Evolutionary conservation across 2,797 vertebrate species (phyloP).

Genomic region (Acrossocheilus fasciatus): DNA sequence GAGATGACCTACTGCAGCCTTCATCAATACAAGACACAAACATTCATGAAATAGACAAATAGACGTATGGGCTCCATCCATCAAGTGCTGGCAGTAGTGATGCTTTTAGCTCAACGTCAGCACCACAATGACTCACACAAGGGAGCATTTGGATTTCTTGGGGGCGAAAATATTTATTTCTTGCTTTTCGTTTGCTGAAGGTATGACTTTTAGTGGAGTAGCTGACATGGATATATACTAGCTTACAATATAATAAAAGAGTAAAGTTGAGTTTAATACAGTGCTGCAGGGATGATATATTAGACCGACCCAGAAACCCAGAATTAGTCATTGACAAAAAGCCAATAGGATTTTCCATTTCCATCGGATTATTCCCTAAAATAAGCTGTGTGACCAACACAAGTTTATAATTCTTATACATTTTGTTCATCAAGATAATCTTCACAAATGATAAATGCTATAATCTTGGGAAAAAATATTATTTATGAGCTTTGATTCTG

Average conservation of each 20-base stretch:
- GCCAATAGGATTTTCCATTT: neutral
- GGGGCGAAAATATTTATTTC: neutral
- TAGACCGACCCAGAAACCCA: neutral
- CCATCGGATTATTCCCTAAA: neutral
- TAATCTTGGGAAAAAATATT: neutral
- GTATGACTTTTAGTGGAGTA: constrained; percentile 12
- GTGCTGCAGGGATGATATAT: neutral
- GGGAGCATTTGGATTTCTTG: neutral
- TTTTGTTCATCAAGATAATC: constrained; percentile 5
- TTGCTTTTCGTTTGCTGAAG: constrained; percentile 9
- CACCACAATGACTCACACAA: neutral
- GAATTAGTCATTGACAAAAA: neutral
- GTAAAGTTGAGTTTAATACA: neutral
- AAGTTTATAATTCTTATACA: too few relatives aligned
- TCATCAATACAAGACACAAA: constrained; percentile 29
- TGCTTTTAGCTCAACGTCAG: neutral
- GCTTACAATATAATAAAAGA: neutral
- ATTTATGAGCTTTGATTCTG: neutral
- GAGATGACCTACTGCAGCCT: constrained; percentile 32
- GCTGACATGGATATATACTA: neutral
- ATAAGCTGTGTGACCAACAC: neutral
- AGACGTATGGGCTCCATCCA: neutral
- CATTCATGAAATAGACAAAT: constrained; percentile 23
- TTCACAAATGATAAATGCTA: neutral
- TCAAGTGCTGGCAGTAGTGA: neutral